Evolutionary conservation across 37 sponge, comb jelly and placozoan species (phyloP), one percentile per base, ranked within the genome.

Genomic region (Hormiphora californensis): DNA sequence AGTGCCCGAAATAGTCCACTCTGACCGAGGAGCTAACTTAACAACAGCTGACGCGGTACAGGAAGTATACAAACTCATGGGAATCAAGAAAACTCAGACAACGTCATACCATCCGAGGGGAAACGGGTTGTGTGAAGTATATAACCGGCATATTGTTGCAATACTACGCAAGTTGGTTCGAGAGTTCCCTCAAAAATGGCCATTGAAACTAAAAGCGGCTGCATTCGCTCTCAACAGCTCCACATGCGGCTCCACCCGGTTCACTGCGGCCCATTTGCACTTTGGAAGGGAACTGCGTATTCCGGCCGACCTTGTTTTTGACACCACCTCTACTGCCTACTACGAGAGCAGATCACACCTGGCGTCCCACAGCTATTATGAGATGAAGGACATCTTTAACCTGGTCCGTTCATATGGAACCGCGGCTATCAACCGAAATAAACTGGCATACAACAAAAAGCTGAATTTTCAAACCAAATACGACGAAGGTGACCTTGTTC

Each of bases 31-130:
- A 0, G 19, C 46, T 0, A n/a, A n/a, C n/a, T n/a, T n/a, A n/a
- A n/a, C n/a, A n/a, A n/a, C n/a, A n/a, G 34, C 63, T 0, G 88
- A 89, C 63, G 54, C 89, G 0, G 88, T 89, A 0, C 54, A 40
- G 28, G 91, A 87, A 43, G 61, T 89, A 0, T 61, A 39, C 39
- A 7, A 54, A 41, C 12, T 91, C 7, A 7, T 89, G 46, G 91
- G 91, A 0, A 39, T 89, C 19, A 41, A 89, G 51, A 91, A 87
- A 40, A 54, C 63, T 41, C 88, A 88, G 55, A 91, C 89, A 0
- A 78, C 89, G 19, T 85, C 89, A 15, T 91, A 91, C 40, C 91
- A 91, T 33, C 91, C 91, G 23, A 86, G 86, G 51, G 69, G 86
- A 22, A 88, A 90, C 61, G 88, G 91, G 2, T 40, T 90, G 23